Conservation (phyloP, 2,888 invertebrate species). For the Agriopis marginaria region DNA sequence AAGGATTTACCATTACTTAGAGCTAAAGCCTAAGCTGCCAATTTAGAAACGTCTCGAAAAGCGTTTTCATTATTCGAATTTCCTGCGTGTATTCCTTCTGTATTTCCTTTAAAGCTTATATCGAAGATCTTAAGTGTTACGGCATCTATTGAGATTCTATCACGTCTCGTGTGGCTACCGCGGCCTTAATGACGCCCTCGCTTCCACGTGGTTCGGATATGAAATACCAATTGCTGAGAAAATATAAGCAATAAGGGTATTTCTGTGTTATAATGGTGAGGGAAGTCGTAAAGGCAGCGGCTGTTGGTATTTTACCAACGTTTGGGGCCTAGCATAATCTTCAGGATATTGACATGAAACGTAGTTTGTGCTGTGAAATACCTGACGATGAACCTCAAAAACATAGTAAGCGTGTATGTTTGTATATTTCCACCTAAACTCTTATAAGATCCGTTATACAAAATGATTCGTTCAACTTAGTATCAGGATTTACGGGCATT, state of each 20-base stretch:
- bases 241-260: conserved; percentile 30
- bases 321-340: background rate
- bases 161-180: conserved; percentile 33
- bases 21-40: background rate
- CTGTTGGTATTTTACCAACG: conserved; percentile 16
- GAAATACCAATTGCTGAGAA: conserved; percentile 40
- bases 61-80: conserved; percentile 14
- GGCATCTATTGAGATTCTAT: conserved; percentile 38
- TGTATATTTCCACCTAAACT: no score
- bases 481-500: no score
- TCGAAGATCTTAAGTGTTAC: conserved; percentile 21
- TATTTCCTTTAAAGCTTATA: conserved; percentile 28
- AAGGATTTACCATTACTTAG: background rate
- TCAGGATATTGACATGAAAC: no score
- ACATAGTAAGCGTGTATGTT: no score
- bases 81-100: conserved; percentile 23
- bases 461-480: no score
- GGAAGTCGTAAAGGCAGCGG: conserved; percentile 13
- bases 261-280: conserved; percentile 20
- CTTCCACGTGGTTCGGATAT: conserved; percentile 41
- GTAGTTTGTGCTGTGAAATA: no score
- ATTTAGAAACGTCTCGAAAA: background rate
- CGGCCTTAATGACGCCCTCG: conserved; percentile 29
- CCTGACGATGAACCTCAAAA: no score
- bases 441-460: no score